These are phyloP conservation scores for Vidua chalybeata DNA, from an alignment of 2,113 vertebrate species.

Conservation along the genomic window DNA sequence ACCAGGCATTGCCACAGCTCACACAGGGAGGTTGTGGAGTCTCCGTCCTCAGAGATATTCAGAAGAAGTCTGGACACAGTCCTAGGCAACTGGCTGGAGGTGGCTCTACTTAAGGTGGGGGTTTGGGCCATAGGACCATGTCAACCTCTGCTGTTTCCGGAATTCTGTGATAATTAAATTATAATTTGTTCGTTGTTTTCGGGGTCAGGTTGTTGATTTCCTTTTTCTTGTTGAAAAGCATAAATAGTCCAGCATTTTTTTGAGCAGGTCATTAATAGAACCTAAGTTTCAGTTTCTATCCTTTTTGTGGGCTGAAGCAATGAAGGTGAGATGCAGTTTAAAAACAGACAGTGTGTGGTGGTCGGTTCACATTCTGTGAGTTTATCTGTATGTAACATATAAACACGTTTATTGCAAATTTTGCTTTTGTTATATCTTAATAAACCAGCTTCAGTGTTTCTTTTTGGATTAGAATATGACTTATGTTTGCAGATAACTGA, in stretches of 20 bases:
- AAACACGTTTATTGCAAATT: neutral
- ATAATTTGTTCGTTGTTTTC: neutral
- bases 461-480: neutral
- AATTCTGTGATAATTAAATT: neutral
- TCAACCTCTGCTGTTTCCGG: neutral
- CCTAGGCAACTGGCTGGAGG: neutral
- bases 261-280: neutral
- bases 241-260: neutral
- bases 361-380: neutral
- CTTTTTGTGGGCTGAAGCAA: neutral
- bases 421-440: neutral
- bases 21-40: neutral
- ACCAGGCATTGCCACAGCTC: neutral
- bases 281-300: neutral
- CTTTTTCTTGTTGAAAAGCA: neutral
- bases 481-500: neutral
- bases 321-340: neutral
- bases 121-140: neutral
- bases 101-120: neutral
- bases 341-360: neutral
- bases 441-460: neutral
- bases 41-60: neutral
- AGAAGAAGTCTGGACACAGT: neutral
- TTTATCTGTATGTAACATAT: neutral
- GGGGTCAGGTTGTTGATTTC: neutral